Percentiles rank a stretch among this genome's conserved stretches.
phyloP scores from a whole-genome alignment of 2,797 vertebrate genomes.

The Melanitta fusca region DNA sequence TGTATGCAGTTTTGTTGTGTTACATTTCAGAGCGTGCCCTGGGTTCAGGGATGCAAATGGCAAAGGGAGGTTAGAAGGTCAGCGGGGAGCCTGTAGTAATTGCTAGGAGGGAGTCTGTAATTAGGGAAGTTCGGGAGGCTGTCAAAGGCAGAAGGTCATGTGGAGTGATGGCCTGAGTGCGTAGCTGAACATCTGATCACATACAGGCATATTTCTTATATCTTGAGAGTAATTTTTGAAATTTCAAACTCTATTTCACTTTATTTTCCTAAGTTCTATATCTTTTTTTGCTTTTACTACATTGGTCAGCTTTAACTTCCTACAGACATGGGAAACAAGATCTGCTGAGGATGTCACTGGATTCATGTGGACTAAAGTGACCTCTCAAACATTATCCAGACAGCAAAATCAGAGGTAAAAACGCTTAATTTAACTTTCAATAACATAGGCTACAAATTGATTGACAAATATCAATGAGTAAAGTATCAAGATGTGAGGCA shows the following conservation, averaged over 20 bases:
- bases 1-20: constrained; percentile 37
- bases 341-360: background rate
- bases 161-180: constrained; percentile 14
- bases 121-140: constrained; percentile 42
- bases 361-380: background rate
- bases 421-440: background rate
- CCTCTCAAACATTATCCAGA: background rate
- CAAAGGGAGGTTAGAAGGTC: constrained; percentile 41
- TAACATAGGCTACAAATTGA: background rate
- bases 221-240: background rate
- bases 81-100: constrained; percentile 49
- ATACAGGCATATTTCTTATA: background rate
- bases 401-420: background rate
- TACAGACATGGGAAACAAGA: background rate
- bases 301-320: background rate
- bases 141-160: constrained; percentile 45
- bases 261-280: background rate
- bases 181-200: constrained; percentile 31
- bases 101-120: constrained; percentile 26
- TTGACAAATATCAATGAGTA: background rate
- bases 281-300: background rate
- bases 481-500: background rate
- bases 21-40: constrained; percentile 31
- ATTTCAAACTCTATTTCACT: background rate
- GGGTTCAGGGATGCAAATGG: constrained; percentile 41